Percentiles rank a stretch among this genome's conserved stretches.
Conservation (phyloP, 2,113 vertebrate species). For the Tylochromis polylepis region DNA sequence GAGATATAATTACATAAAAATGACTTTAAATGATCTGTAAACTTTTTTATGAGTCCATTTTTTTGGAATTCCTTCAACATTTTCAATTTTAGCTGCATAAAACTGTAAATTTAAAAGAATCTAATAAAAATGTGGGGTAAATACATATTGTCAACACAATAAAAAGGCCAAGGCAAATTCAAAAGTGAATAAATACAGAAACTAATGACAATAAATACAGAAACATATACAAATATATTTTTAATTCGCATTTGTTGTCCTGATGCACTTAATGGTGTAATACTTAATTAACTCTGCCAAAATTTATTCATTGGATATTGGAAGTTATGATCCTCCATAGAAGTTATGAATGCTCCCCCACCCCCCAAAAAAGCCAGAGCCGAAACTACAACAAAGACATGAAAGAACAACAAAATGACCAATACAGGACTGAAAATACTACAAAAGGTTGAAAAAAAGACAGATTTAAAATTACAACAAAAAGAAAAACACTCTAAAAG, state of each 20-base stretch:
- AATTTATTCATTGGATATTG: background rate
- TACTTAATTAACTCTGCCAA: background rate
- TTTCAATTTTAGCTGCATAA: background rate
- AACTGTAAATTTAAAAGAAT: background rate
- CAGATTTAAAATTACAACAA: no score
- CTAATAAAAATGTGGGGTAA: background rate
- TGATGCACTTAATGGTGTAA: background rate
- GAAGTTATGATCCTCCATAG: no score
- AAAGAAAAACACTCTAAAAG: background rate
- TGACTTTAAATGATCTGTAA: accelerated
- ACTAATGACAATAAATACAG: background rate
- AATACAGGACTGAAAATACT: background rate
- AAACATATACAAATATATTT: background rate
- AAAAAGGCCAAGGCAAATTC: background rate
- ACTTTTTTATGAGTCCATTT: no score
- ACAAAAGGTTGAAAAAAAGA: background rate
- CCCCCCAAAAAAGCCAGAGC: background rate
- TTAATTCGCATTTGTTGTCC: background rate
- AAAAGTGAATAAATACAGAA: background rate
- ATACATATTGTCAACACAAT: background rate
- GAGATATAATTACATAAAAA: background rate
- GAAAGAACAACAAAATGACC: background rate
- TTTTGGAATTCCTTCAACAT: background rate
- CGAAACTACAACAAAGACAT: background rate
- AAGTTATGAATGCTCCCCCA: no score